Base-by-base conservation (phyloP, 2,113 vertebrate genomes). In the Erpornis zantholeuca region DNA sequence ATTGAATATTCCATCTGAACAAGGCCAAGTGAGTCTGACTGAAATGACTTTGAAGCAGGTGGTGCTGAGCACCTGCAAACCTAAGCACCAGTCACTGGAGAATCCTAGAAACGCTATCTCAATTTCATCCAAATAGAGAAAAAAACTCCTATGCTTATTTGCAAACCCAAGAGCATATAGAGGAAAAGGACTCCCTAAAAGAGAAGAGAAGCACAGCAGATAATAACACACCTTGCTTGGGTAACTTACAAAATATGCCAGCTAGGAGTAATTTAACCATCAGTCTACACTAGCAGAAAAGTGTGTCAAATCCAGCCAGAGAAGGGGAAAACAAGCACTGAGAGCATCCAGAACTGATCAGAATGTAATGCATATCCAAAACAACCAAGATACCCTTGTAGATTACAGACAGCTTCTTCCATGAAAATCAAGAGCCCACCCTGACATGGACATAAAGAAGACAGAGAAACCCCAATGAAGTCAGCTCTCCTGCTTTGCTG, bases 71-170 rank as follows among this genome's bases (percentile, higher is more conserved):
- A 69, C 4, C 60, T 35, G 42, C 36, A 65, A 59, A 9, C 40
- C 54, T 31, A 6, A 27, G 75, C 18, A 28, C 6, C 47, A 61
- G 65, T 17, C 6, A 1, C 35, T 22, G 45, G 50, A 54, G 38
- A 88, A 76, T 59, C 44, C 27, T 10, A 82, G 36, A 66, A 69
- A 73, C 12, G 36, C 12, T 13, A 27, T 3, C 44, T 47, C 38
- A 21, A 27, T 60, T 64, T n/a, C 40, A 69, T 25, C 54, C 57
- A 42, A 66, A 31, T 0, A 17, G 28, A 17, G 28, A 9, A n/a
- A 29, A 66, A n/a, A 10, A 5, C 11, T 3, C 8, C 11, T 17
- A 36, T 0, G 1, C 5, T 52, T 64, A 12, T 40, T 31, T 78
- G 53, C 75, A 66, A 75, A 65, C 29, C 38, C 29, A 53, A 50